Evolutionary conservation across 1,140 invertebrate genomes (phyloP).

Genomic region (Drosophila mauritiana): DNA sequence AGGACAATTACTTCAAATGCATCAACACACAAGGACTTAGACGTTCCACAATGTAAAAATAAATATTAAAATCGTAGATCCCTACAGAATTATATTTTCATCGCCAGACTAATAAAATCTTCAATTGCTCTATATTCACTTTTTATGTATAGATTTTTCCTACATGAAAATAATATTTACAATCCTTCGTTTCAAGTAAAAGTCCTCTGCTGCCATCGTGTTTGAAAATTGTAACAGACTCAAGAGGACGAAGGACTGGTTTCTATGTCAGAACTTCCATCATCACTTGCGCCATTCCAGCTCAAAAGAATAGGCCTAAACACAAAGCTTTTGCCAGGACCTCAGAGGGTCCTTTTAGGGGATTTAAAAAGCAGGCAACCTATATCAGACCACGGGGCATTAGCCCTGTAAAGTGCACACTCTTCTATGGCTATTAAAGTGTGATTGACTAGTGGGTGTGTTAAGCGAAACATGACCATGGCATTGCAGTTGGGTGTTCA

Average conservation of each 20-base stretch:
- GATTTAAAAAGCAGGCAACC: background rate
- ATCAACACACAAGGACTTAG: constrained; percentile 14
- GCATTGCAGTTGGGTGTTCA: constrained; percentile 58
- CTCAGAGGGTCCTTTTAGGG: background rate
- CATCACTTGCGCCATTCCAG: too few species aligned
- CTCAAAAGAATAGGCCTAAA: background rate
- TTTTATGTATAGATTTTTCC: background rate
- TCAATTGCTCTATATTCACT: background rate
- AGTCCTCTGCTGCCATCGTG: too few species aligned
- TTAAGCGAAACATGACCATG: constrained; percentile 67
- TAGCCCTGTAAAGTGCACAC: background rate
- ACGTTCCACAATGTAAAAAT: background rate
- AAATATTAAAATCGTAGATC: background rate
- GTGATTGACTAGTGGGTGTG: constrained; percentile 33
- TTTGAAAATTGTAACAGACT: too few species aligned
- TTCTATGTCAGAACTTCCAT: too few species aligned
- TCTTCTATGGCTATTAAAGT: background rate
- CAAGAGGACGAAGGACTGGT: too few species aligned
- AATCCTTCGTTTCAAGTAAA: too few species aligned
- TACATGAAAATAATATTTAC: too few species aligned
- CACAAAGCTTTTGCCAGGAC: background rate
- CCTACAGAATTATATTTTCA: background rate
- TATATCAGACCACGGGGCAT: background rate
- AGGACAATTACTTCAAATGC: constrained; percentile 17
- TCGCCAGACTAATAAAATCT: background rate